Base-by-base conservation (phyloP, 2,888 invertebrate genomes). In the Athripsodes cinereus region DNA sequence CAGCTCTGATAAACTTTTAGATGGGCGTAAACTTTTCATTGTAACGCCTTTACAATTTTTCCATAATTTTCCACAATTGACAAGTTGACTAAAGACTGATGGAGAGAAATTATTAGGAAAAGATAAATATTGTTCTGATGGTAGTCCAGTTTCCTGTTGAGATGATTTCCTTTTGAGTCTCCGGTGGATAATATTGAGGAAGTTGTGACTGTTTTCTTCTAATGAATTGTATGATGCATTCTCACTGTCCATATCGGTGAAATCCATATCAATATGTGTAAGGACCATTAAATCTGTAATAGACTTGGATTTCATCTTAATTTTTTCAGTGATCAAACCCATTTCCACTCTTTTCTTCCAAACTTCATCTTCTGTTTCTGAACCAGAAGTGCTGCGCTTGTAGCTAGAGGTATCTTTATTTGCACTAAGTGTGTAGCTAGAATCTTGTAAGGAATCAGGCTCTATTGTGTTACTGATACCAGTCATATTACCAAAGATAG, bases 251-350 rank as follows among this genome's bases (percentile, higher is more conserved):
- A 82, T 81, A 67, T 83, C 82, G 2, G 82, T 63, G 19, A 63
- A 63, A 52, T 63, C 81, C 62, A 73, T 75, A 65, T 85, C 85
- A 19, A 86, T 84, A 64, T 85, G 85, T 13, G 85, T 85, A 46
- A 86, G 70, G 34, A 84, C 74, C 84, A 86, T 84, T 22, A 86
- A 71, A 71, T 86, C 85, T 8, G 85, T 82, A 0, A 85, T 84
- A 52, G 84, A 85, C 67, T 81, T 81, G 0, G 85, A 85, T 68
- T 85, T 85, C 64, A 83, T 80, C 61, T 81, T 78, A 1, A 85
- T 84, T 69, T 84, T 83, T 66, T 83, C 83, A 0, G 82, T 78
- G 59, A 80, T 80, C 48, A 77, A 80, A 1, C 81, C 81, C 22
- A 80, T 71, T 68, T 84, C 84, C 26, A 84, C 79, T 63, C 81